Percentiles rank a stretch among this genome's conserved stretches.
Evolutionary conservation across 2,888 invertebrate species (phyloP).

Genomic region (Petrophora chlorosata): DNA sequence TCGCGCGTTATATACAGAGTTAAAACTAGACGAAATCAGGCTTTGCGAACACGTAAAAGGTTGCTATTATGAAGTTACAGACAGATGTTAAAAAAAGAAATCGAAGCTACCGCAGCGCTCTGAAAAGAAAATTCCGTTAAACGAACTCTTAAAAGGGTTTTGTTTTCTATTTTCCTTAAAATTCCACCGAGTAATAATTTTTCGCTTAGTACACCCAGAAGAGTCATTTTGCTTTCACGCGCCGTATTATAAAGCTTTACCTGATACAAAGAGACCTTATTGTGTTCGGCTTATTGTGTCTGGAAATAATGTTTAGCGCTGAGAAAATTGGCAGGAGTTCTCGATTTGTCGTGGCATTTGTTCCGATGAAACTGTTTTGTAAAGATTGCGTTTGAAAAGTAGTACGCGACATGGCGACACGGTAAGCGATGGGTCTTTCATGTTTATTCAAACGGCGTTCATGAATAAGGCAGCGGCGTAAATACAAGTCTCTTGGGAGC

Average conservation of each 20-base stretch:
- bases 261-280: slow-evolving; percentile 50
- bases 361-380: slow-evolving; percentile 20
- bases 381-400: slow-evolving; percentile 16
- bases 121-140: slow-evolving; percentile 30
- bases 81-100: too few relatives aligned
- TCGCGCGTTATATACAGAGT: too few relatives aligned
- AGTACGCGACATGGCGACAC: slow-evolving; percentile 9
- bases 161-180: slow-evolving; percentile 61
- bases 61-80: too few relatives aligned
- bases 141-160: slow-evolving; percentile 47
- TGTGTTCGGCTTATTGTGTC: slow-evolving; percentile 46
- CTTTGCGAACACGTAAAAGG: too few relatives aligned
- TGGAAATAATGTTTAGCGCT: slow-evolving; percentile 49
- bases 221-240: slow-evolving; percentile 63
- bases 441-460: slow-evolving; percentile 75
- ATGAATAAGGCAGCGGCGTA: slow-evolving; percentile 76
- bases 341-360: slow-evolving; percentile 33
- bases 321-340: slow-evolving; percentile 37
- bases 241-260: slow-evolving; percentile 56
- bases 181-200: slow-evolving; percentile 64
- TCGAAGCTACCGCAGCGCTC: background rate
- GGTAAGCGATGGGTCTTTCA: slow-evolving; percentile 57
- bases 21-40: too few relatives aligned
- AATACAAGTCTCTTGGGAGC: slow-evolving; percentile 64
- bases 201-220: slow-evolving; percentile 64